phyloP scores from a whole-genome alignment of 1,140 invertebrate genomes.

The Drosophila miranda region DNA sequence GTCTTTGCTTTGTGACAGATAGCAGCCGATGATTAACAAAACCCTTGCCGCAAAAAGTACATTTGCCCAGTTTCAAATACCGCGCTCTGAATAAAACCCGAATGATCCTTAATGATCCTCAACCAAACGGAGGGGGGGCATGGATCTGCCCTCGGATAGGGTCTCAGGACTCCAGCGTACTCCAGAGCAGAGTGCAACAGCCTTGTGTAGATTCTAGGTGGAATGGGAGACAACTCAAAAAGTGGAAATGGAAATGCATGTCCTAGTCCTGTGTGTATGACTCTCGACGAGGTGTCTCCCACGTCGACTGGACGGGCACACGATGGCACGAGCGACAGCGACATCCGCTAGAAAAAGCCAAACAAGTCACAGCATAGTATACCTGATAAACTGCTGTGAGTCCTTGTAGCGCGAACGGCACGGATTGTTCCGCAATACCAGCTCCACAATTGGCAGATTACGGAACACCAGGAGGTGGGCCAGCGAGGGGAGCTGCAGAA shows the following conservation, averaged over 20 bases:
- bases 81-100: not conserved
- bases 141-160: too few species aligned
- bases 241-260: conserved; percentile 34
- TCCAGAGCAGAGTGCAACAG: too few species aligned
- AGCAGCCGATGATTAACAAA: not conserved
- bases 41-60: conserved; percentile 15
- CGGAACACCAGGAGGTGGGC: conserved; percentile 88
- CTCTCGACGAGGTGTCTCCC: conserved; percentile 42
- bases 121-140: too few species aligned
- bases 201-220: too few species aligned
- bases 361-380: conserved; percentile 82
- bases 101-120: too few species aligned
- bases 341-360: conserved; percentile 23
- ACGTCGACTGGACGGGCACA: conserved; percentile 22
- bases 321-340: not conserved
- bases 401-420: conserved; percentile 90
- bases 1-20: conserved; percentile 7
- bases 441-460: conserved; percentile 88
- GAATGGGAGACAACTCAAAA: conserved; percentile 40
- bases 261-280: conserved; percentile 30
- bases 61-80: conserved; percentile 43
- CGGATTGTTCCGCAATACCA: conserved; percentile 92
- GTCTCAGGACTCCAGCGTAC: too few species aligned
- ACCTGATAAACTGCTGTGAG: conserved; percentile 92
- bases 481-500: conserved; percentile 87